Percentiles rank a stretch among this genome's conserved stretches.
phyloP scores from a whole-genome alignment of 2,113 vertebrate genomes.

The Emydura subglobosa region DNA sequence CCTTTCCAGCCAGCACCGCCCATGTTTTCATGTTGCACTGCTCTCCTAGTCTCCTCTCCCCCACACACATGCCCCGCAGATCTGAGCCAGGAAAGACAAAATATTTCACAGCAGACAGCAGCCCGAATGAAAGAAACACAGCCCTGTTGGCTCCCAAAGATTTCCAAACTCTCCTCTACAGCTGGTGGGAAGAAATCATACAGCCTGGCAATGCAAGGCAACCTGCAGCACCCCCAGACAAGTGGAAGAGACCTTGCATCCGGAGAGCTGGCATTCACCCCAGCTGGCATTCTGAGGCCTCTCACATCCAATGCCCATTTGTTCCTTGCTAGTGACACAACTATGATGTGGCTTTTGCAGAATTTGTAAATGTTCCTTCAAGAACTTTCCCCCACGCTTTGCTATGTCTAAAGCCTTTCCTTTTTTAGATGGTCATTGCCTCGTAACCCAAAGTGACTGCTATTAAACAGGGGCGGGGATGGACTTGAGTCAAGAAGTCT shows the following conservation, averaged over 20 bases:
- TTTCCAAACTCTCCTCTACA: not conserved
- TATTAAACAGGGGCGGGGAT: not conserved
- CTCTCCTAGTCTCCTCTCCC: not conserved
- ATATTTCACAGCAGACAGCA: slow-evolving; percentile 30
- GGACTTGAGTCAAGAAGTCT: slow-evolving; percentile 5
- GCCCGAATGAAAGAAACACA: slow-evolving; percentile 3
- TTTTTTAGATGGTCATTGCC: not conserved
- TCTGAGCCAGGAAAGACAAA: not conserved
- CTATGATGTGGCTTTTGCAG: not conserved
- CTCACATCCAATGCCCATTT: not conserved
- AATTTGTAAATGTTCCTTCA: not conserved
- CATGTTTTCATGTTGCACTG: not conserved
- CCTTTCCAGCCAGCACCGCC: not conserved
- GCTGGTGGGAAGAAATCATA: not conserved
- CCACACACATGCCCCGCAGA: too few species aligned
- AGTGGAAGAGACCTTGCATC: not conserved
- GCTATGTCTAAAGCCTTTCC: not conserved
- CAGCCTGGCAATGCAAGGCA: not conserved
- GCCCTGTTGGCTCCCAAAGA: not conserved
- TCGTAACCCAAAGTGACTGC: not conserved
- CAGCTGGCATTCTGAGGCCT: not conserved
- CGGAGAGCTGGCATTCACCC: not conserved
- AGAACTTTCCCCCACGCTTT: not conserved
- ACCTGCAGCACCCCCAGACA: not conserved
- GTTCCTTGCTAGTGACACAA: not conserved